phyloP scores from a whole-genome alignment of 2,888 invertebrate species.

The Tenthredo livida region DNA sequence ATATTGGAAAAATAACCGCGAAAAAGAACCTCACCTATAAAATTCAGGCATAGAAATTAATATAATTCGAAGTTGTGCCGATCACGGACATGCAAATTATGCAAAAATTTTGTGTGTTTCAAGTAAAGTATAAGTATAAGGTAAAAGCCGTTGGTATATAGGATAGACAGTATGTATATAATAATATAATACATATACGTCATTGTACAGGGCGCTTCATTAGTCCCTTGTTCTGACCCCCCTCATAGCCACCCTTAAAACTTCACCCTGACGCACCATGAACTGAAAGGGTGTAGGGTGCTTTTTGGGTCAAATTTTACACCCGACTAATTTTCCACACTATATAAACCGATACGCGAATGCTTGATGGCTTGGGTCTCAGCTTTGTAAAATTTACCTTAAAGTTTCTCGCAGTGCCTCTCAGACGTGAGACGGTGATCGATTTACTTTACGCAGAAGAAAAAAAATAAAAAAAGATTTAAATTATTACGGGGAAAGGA shows the following conservation, averaged over 20 bases:
- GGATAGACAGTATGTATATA: neutral
- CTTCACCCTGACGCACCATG: conserved; percentile 14
- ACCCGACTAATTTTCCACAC: conserved; percentile 51
- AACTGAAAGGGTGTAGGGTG: conserved; percentile 32
- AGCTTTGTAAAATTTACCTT: conserved; percentile 16
- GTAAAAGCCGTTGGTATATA: neutral
- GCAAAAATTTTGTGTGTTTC: neutral
- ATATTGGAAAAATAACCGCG: too few relatives aligned
- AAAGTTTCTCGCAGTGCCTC: neutral
- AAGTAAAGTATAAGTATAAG: neutral
- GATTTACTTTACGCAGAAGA: neutral
- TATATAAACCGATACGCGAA: neutral
- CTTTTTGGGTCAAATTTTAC: conserved; percentile 53
- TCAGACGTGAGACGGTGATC: neutral
- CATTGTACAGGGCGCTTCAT: conserved; percentile 48
- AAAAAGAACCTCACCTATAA: too few relatives aligned
- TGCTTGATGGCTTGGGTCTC: neutral
- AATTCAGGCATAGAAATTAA: too few relatives aligned
- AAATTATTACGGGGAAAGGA: neutral
- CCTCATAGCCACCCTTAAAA: conserved; percentile 23
- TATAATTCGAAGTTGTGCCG: neutral
- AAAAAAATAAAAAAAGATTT: too few relatives aligned
- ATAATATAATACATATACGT: neutral
- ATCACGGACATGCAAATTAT: neutral
- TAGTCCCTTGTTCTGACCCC: conserved; percentile 54